These are phyloP conservation scores for Serripes groenlandicus DNA, from an alignment of 2,888 invertebrate species.

Conservation along the genomic window DNA sequence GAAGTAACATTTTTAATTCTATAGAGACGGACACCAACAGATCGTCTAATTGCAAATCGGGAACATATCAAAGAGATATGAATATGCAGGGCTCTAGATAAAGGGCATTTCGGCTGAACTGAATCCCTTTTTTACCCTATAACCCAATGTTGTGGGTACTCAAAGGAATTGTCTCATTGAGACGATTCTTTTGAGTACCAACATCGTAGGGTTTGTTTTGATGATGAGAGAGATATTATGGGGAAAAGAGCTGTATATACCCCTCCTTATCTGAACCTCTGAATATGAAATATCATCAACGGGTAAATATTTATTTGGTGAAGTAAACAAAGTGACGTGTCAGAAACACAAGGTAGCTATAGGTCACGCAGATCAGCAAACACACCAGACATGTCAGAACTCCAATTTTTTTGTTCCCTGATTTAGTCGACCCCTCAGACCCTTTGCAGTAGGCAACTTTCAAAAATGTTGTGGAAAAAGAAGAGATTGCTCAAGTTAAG, in stretches of 20 bases:
- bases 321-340: conserved; percentile 11
- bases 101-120: too few relatives aligned
- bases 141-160: too few relatives aligned
- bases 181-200: too few relatives aligned
- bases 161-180: too few relatives aligned
- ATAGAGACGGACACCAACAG: conserved; percentile 33
- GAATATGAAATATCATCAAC: conserved; percentile 8
- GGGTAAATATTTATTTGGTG: conserved; percentile 15
- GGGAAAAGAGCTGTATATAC: too few relatives aligned
- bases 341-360: conserved; percentile 13
- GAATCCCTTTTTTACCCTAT: too few relatives aligned
- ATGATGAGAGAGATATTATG: too few relatives aligned
- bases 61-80: conserved; percentile 57
- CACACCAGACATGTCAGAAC: neutral
- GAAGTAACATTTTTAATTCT: conserved; percentile 32
- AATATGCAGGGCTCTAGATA: too few relatives aligned
- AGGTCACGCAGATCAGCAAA: conserved; percentile 14
- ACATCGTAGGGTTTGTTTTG: too few relatives aligned
- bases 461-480: neutral
- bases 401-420: too few relatives aligned
- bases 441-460: neutral
- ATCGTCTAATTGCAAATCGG: conserved; percentile 43
- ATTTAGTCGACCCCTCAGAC: too few relatives aligned
- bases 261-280: too few relatives aligned
- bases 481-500: neutral